Conservation (phyloP, 2,113 vertebrate genomes). For the Erpornis zantholeuca region DNA sequence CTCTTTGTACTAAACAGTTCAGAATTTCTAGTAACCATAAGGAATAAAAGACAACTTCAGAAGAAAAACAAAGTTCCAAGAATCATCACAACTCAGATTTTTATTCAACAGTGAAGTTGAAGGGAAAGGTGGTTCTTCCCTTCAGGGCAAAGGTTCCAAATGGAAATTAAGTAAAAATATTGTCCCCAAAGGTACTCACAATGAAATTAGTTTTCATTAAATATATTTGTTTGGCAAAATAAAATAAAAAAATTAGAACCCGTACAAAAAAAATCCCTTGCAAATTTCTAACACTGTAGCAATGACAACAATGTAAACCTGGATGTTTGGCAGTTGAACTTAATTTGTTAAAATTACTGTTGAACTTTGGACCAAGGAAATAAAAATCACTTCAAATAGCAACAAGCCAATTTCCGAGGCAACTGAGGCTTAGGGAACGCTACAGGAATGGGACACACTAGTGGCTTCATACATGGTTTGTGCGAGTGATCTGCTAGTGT, state of each 20-base stretch:
- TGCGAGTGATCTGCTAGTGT: conserved; percentile 29
- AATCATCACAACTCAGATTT: conserved; percentile 69
- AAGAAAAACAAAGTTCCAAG: conserved; percentile 57
- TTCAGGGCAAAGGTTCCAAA: conserved; percentile 62
- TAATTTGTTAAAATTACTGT: conserved; percentile 24
- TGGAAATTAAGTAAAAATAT: conserved; percentile 76
- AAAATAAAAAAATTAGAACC: conserved; percentile 72
- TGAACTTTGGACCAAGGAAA: conserved; percentile 38
- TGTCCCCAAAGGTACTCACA: conserved; percentile 64
- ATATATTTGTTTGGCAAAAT: conserved; percentile 80
- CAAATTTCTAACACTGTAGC: conserved; percentile 64
- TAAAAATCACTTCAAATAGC: not conserved
- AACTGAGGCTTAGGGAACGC: conserved; percentile 39
- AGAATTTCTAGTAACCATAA: not conserved
- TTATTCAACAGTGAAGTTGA: conserved; percentile 77
- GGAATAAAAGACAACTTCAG: not conserved
- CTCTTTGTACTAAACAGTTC: not conserved
- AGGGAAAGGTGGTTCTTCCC: conserved; percentile 53
- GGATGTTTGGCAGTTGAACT: conserved; percentile 54
- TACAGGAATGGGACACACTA: conserved; percentile 31
- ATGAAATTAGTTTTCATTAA: conserved; percentile 77
- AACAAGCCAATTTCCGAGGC: conserved; percentile 42
- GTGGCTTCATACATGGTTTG: conserved; percentile 59
- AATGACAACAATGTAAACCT: conserved; percentile 62
- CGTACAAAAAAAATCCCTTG: conserved; percentile 73